Percentiles rank a stretch among this genome's conserved stretches.
phyloP scores from a whole-genome alignment of 2,888 invertebrate species.

The Callosobruchus maculatus region DNA sequence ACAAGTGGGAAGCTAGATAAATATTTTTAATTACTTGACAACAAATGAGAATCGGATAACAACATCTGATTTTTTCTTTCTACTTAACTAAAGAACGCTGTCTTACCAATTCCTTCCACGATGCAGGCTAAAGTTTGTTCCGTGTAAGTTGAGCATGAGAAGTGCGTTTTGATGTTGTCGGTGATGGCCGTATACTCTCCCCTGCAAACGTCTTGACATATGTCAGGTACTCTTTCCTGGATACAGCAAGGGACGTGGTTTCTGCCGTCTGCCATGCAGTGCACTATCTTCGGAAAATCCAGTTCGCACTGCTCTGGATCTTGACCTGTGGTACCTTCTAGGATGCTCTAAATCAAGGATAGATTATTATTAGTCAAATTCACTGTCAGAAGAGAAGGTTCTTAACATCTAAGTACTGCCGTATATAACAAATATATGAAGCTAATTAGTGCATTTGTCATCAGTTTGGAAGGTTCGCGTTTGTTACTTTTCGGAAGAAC shows the following conservation, averaged over 20 bases:
- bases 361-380: neutral
- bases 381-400: too few species aligned
- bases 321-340: slow-evolving; percentile 72
- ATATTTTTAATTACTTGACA: too few species aligned
- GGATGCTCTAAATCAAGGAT: neutral
- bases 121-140: slow-evolving; percentile 80
- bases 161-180: slow-evolving; percentile 78
- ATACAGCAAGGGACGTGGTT: slow-evolving; percentile 85
- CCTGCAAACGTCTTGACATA: slow-evolving; percentile 81
- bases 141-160: slow-evolving; percentile 79
- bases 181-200: slow-evolving; percentile 83
- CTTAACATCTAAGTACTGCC: too few species aligned
- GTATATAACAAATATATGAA: too few species aligned
- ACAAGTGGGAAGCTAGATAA: too few species aligned
- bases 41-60: too few species aligned
- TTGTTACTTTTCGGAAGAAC: too few species aligned
- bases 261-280: slow-evolving; percentile 75
- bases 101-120: slow-evolving; percentile 69
- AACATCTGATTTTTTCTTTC: too few species aligned
- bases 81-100: too few species aligned
- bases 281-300: slow-evolving; percentile 76
- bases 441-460: too few species aligned
- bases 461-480: too few species aligned
- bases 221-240: slow-evolving; percentile 75
- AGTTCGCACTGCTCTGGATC: slow-evolving; percentile 78